Evolutionary conservation across 2,113 vertebrate genomes (phyloP).

Genomic region (Podiceps cristatus): DNA sequence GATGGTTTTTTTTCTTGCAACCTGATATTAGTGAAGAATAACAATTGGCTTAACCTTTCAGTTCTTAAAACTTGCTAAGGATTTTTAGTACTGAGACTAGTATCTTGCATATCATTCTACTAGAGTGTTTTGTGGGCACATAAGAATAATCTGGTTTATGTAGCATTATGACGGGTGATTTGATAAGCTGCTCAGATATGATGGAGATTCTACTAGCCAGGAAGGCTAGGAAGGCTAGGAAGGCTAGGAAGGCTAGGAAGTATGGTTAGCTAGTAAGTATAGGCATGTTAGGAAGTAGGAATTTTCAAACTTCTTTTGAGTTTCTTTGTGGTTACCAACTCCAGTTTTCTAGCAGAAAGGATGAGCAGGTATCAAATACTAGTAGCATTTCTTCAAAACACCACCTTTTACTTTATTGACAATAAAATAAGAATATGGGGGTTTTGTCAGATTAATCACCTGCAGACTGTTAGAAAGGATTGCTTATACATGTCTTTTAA

Average conservation of each 20-base stretch:
- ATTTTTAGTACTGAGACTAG: not conserved
- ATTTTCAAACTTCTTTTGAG: not conserved
- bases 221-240: not conserved
- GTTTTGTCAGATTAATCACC: not conserved
- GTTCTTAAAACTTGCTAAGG: not conserved
- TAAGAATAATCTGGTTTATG: not conserved
- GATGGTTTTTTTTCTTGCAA: not conserved
- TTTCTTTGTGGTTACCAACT: not conserved
- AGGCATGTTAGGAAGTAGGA: not conserved
- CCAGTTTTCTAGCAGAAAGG: not conserved
- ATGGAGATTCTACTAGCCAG: not conserved
- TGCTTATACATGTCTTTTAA: not conserved
- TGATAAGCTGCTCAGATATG: not conserved
- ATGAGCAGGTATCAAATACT: not conserved
- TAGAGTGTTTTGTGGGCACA: fast-evolving
- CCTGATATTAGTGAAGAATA: not conserved
- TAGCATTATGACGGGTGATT: not conserved
- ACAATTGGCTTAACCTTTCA: not conserved
- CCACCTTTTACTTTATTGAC: not conserved
- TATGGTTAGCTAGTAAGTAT: not conserved
- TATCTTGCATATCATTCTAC: not conserved
- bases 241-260: not conserved
- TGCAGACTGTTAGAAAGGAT: not conserved
- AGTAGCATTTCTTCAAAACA: not conserved
- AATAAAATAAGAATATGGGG: not conserved